These are phyloP conservation scores for Plecotus auritus DNA, from an alignment of 2,113 vertebrate genomes.

Conservation along the genomic window DNA sequence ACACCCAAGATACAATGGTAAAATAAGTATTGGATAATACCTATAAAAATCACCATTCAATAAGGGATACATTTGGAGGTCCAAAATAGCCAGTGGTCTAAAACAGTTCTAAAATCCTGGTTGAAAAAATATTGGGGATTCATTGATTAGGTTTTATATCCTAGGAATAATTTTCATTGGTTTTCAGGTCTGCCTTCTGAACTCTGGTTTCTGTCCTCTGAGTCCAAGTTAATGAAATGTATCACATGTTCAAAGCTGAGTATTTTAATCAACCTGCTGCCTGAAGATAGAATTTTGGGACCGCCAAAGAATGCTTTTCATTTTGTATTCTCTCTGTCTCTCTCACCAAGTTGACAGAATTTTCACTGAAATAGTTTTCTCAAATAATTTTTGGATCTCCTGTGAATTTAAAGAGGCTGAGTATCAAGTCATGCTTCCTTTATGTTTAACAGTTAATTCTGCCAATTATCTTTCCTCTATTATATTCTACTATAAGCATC, in stretches of 20 bases:
- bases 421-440: background rate
- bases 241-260: background rate
- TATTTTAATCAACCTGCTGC: background rate
- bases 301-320: background rate
- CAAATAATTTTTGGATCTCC: background rate
- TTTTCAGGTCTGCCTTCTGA: background rate
- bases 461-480: background rate
- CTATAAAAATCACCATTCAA: background rate
- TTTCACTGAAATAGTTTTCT: background rate
- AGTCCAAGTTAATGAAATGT: background rate
- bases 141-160: background rate
- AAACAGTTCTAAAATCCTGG: background rate
- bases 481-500: background rate
- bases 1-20: background rate
- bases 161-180: background rate
- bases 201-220: background rate
- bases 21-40: background rate
- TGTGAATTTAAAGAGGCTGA: background rate
- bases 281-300: background rate
- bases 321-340: background rate
- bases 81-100: background rate
- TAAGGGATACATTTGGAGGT: background rate
- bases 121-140: background rate
- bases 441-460: background rate
- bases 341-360: background rate